phyloP scores from a whole-genome alignment of 2,888 invertebrate genomes.

The Lasioglossum zephyrum region DNA sequence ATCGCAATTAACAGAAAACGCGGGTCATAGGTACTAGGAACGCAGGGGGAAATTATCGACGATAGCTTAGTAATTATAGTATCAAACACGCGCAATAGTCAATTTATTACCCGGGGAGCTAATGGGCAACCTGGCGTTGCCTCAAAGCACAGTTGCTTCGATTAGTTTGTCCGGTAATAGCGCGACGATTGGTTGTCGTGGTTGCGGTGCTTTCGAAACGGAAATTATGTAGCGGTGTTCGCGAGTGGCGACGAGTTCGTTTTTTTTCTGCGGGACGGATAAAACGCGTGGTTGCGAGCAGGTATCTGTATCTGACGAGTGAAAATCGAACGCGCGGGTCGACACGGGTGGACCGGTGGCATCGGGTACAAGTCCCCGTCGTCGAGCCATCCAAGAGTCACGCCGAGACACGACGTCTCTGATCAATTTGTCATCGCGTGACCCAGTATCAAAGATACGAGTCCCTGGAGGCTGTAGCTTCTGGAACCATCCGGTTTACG shows the following conservation, averaged over 20 bases:
- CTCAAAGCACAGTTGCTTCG: not conserved
- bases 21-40: not conserved
- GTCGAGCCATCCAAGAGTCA: conserved; percentile 51
- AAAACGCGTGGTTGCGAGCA: not conserved
- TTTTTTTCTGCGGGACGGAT: conserved; percentile 1
- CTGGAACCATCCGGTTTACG: conserved; percentile 55
- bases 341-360: conserved; percentile 10
- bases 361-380: conserved; percentile 39
- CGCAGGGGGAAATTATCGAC: not conserved
- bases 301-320: conserved; percentile 35
- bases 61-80: not conserved
- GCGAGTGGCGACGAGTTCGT: conserved; percentile 6
- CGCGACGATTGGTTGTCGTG: not conserved
- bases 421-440: conserved; percentile 74
- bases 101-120: not conserved
- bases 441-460: conserved; percentile 73
- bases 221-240: conserved; percentile 26
- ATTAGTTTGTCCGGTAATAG: not conserved
- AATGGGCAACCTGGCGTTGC: not conserved
- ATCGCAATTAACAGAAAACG: not conserved
- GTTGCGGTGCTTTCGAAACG: not conserved
- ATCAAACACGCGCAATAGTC: not conserved
- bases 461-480: conserved; percentile 62
- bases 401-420: conserved; percentile 60
- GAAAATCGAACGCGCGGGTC: conserved; percentile 42